These are phyloP conservation scores for Argyresthia albistria DNA, from an alignment of 2,888 invertebrate genomes.

Conservation along the genomic window DNA sequence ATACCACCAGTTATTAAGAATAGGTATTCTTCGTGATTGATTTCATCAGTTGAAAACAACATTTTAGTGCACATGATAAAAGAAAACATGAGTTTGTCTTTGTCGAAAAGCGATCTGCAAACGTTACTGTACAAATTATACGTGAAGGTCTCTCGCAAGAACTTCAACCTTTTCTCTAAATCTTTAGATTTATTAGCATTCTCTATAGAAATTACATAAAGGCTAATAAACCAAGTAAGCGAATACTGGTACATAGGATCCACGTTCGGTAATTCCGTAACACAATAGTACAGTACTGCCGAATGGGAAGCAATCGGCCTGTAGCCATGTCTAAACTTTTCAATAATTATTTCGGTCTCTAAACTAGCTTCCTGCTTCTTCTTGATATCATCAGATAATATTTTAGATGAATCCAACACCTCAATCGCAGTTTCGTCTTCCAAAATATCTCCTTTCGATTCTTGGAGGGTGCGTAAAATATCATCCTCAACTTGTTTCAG, in stretches of 20 bases:
- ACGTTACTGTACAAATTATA: constrained; percentile 86
- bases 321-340: constrained; percentile 82
- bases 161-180: constrained; percentile 78
- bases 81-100: constrained; percentile 87
- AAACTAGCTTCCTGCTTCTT: constrained; percentile 85
- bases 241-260: constrained; percentile 94
- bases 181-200: constrained; percentile 81
- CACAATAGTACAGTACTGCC: constrained; percentile 85
- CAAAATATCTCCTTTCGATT: constrained; percentile 88
- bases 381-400: constrained; percentile 84
- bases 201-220: constrained; percentile 84
- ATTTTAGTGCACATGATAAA: constrained; percentile 84
- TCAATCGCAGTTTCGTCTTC: constrained; percentile 93
- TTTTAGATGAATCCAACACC: constrained; percentile 89
- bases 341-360: constrained; percentile 84
- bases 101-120: constrained; percentile 87
- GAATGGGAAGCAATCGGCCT: constrained; percentile 85
- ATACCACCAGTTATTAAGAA: constrained; percentile 87
- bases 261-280: constrained; percentile 86
- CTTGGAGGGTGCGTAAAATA: constrained; percentile 87
- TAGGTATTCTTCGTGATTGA: constrained; percentile 74
- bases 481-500: constrained; percentile 90
- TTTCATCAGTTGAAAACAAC: constrained; percentile 68
- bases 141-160: constrained; percentile 83
- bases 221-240: constrained; percentile 87